Evolutionary conservation across 2,797 vertebrate genomes (phyloP).

Genomic region (Acipenser ruthenus): DNA sequence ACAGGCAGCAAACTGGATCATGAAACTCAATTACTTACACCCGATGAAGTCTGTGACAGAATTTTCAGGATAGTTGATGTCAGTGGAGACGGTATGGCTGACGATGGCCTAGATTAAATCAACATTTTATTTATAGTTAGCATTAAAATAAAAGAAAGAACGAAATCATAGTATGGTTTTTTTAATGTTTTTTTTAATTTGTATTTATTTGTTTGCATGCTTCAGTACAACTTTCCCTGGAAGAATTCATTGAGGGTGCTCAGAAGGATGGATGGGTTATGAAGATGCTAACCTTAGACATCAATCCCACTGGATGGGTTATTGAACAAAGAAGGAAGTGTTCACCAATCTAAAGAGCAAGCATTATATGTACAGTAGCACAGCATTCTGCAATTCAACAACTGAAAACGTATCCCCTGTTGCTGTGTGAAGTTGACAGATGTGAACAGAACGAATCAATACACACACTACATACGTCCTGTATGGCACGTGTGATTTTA

Average conservation of each 20-base stretch:
- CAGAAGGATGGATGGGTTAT: conserved; percentile 56
- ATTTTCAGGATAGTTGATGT: conserved; percentile 57
- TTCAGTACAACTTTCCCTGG: conserved; percentile 52
- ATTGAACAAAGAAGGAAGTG: conserved; percentile 41
- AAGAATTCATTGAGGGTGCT: conserved; percentile 57
- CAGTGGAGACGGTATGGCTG: conserved; percentile 50
- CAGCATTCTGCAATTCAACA: no score
- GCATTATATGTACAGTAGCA: no score
- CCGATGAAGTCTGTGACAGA: conserved; percentile 45
- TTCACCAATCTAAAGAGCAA: no score
- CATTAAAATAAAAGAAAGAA: not conserved
- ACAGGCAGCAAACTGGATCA: conserved; percentile 20
- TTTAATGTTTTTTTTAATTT: not conserved
- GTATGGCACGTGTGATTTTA: no score
- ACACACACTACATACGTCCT: no score
- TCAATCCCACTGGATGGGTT: conserved; percentile 49
- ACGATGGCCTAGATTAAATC: not conserved
- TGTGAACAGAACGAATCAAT: no score
- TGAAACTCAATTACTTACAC: conserved; percentile 9
- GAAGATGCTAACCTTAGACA: conserved; percentile 52
- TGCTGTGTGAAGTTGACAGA: no score
- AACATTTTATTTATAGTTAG: no score
- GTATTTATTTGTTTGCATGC: not conserved
- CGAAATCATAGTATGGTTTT: not conserved
- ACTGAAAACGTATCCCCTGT: no score